These are phyloP conservation scores for Pogoniulus pusillus DNA, from an alignment of 2,797 vertebrate species.

Conservation along the genomic window DNA sequence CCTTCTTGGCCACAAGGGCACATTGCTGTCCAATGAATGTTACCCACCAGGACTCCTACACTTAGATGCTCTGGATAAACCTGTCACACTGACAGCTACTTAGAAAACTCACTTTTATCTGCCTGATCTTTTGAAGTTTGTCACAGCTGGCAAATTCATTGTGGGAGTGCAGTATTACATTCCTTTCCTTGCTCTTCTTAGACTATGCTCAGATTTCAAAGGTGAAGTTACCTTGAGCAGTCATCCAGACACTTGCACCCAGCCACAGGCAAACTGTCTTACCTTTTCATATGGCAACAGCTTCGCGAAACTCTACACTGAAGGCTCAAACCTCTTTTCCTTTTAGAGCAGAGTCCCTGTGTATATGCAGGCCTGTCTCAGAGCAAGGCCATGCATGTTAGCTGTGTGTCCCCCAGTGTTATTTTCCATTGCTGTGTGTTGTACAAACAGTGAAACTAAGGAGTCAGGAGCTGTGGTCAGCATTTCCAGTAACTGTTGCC, in stretches of 20 bases:
- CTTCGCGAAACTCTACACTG: background rate
- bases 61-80: background rate
- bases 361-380: background rate
- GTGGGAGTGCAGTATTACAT: background rate
- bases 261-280: background rate
- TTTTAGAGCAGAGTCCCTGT: background rate
- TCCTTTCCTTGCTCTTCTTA: background rate
- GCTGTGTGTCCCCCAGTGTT: background rate
- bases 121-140: background rate
- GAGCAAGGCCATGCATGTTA: background rate
- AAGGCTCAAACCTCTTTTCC: background rate
- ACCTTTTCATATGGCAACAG: background rate
- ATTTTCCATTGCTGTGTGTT: background rate
- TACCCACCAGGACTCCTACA: too few species aligned
- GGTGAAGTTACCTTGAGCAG: background rate
- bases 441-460: background rate
- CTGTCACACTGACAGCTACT: background rate
- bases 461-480: background rate
- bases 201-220: background rate
- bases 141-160: background rate
- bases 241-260: background rate
- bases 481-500: background rate
- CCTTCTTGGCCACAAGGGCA: too few species aligned
- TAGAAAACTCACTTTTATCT: background rate
- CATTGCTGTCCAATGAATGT: too few species aligned